Base-by-base conservation (phyloP, 2,797 vertebrate species). In the Fratercula arctica region DNA sequence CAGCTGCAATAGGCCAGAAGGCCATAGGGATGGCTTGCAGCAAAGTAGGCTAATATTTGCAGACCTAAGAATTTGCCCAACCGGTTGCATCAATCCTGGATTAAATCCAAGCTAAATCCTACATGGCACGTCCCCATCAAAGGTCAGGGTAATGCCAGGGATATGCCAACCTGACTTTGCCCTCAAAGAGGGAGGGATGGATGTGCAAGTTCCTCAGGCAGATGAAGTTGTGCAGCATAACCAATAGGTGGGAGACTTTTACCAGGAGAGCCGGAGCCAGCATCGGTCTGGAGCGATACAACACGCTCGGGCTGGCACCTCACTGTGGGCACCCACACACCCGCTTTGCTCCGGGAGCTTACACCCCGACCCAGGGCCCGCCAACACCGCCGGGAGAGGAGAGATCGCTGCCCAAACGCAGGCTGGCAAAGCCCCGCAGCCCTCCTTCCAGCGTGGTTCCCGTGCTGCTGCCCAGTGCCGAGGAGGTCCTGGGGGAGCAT, bases 221-320 rank as follows among this genome's bases (percentile, higher is more conserved):
- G 78, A 48, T 95, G 97, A 90, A 95, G 53, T 95, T 97, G 66
- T 95, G 69, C 24, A 29, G 77, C 60, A 24, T 78, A 25, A 13
- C 87, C 98, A 96, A 93, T 81, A 97, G 98, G 96, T 97, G 98
- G 95, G 76, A 97, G 95, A 89, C 91, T 96, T 95, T 78, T 41
- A 88, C 88, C 56, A 0, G 78, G 7, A 57, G 82, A 94, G 29
- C 21, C 0, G 0, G 79, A 85, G 73, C n/a, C 90, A 59, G 59
- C 24, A 18, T 13, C 50, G 19, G 25, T 20, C 75, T 3, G 39
- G 82, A 96, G 60, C 0, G 0, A 9, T 2, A 1, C 5, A 16
- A 3, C 13, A 12, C 31, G 3, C 43, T n/a, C 1, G 0, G 28
- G 31, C 45, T 68, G 53, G 50, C 39, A 57, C 10, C 46, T 19